Conservation (phyloP, 2,888 invertebrate species). For the Norana najaformis region DNA sequence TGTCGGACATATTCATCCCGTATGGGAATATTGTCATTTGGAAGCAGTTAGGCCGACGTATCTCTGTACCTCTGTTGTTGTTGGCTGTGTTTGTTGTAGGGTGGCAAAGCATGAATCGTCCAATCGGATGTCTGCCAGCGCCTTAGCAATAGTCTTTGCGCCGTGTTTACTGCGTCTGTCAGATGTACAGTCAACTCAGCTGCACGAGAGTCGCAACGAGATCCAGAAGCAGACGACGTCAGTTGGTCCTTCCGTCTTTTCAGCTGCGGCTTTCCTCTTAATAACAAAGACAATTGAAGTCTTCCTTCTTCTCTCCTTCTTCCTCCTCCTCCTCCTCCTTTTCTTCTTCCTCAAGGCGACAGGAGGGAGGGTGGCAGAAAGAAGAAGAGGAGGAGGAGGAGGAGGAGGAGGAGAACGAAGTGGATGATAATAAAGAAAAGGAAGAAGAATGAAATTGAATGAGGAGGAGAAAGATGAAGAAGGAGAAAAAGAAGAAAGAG, state of each 20-base stretch:
- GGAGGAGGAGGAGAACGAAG: no score
- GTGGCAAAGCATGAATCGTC: not conserved
- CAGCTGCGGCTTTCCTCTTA: not conserved
- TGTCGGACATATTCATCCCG: no score
- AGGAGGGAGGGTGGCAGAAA: no score
- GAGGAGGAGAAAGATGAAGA: no score
- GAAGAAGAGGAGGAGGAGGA: no score
- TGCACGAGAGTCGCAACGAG: not conserved
- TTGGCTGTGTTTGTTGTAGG: not conserved
- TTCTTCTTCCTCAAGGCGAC: no score
- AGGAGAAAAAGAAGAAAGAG: no score
- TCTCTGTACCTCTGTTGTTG: not conserved
- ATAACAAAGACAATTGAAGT: not conserved
- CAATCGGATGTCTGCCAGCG: conserved; percentile 4
- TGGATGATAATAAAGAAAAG: no score
- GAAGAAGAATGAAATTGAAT: no score
- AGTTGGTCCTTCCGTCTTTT: not conserved
- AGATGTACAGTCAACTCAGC: not conserved
- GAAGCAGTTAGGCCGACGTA: no score
- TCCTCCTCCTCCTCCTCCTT: no score
- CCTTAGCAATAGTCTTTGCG: not conserved
- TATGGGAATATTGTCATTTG: no score
- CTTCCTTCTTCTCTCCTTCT: not conserved
- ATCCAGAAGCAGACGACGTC: not conserved
- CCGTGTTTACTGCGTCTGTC: not conserved